A percentile compares a stretch with the other conserved stretches of the same genome.
phyloP scores from a whole-genome alignment of 2,888 invertebrate genomes.

The Trichopoda pennipes region DNA sequence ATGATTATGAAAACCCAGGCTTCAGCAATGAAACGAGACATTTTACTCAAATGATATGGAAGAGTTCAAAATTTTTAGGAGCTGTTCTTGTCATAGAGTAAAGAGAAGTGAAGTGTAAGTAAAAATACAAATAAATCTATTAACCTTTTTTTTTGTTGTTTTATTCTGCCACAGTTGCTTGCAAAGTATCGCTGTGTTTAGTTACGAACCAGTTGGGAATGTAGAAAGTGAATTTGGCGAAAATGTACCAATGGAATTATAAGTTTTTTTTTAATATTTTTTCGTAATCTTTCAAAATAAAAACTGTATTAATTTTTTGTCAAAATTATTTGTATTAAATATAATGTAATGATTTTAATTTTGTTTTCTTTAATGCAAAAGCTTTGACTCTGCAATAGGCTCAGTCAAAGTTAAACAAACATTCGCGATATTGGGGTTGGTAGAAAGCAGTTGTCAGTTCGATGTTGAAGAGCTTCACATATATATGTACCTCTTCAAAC shows the following conservation, averaged over 20 bases:
- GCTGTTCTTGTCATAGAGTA: constrained; percentile 85
- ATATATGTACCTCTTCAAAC: no score
- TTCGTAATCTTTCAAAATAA: neutral
- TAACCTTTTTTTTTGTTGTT: neutral
- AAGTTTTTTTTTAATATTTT: neutral
- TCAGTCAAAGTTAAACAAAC: no score
- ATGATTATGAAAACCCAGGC: constrained; percentile 84
- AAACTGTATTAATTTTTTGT: no score
- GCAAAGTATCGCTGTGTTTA: constrained; percentile 59
- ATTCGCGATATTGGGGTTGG: no score
- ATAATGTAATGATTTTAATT: no score
- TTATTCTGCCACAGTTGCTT: constrained; percentile 40
- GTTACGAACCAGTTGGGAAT: constrained; percentile 70
- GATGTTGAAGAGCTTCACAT: no score
- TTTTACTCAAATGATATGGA: constrained; percentile 93
- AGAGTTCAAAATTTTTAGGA: constrained; percentile 87
- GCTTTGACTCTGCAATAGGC: no score
- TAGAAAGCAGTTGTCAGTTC: no score
- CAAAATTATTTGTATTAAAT: no score
- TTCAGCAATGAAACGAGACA: constrained; percentile 87
- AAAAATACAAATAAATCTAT: neutral
- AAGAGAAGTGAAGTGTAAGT: constrained; percentile 31
- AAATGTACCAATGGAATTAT: constrained; percentile 57
- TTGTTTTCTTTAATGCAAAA: no score
- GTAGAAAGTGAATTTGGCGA: constrained; percentile 53